Evolutionary conservation across 2,113 vertebrate genomes (phyloP).

Genomic region (Tapirus terrestris): DNA sequence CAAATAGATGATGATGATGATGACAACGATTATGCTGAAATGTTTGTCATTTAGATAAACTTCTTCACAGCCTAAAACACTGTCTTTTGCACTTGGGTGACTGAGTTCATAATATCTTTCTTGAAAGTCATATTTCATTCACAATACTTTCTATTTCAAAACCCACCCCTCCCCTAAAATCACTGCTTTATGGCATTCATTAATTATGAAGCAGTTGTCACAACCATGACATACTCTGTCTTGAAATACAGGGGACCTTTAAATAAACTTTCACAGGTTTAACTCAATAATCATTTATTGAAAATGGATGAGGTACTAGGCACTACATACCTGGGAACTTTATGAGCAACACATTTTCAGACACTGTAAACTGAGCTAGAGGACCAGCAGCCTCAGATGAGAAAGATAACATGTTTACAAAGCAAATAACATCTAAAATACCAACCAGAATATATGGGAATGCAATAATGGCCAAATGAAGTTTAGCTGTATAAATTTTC

Average conservation of each 20-base stretch:
- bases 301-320: accelerated
- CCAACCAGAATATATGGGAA: not conserved
- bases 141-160: not conserved
- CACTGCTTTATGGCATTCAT: not conserved
- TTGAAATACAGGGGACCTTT: not conserved
- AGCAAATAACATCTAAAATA: not conserved
- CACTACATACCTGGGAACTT: accelerated
- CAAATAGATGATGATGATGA: not conserved
- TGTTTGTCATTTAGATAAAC: not conserved
- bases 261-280: too few species aligned
- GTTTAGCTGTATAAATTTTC: not conserved
- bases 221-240: not conserved
- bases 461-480: not conserved
- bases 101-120: not conserved
- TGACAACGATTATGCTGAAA: accelerated
- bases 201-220: not conserved
- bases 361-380: not conserved
- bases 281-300: not conserved
- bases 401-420: not conserved
- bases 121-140: not conserved
- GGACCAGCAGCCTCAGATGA: not conserved
- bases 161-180: not conserved
- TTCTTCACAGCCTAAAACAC: not conserved
- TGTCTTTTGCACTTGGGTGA: not conserved
- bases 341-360: accelerated